A percentile compares a stretch with the other conserved stretches of the same genome.
These are phyloP conservation scores for Acanthurus tractus DNA, from an alignment of 2,797 vertebrate species.

Conservation along the genomic window DNA sequence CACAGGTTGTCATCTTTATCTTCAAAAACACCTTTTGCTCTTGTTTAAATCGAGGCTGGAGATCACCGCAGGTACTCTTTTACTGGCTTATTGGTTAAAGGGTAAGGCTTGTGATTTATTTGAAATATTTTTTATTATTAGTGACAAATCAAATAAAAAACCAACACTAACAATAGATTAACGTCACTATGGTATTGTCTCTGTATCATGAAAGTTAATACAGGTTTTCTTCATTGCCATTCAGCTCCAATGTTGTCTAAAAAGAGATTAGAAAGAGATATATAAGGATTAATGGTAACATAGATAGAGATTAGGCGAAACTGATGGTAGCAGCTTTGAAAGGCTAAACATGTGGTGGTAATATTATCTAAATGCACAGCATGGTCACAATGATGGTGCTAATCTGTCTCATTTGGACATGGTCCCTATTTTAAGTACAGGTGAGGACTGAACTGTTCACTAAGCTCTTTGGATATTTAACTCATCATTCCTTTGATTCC, in stretches of 20 bases:
- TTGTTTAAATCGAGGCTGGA: background rate
- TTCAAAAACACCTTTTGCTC: conserved; percentile 1
- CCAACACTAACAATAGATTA: background rate
- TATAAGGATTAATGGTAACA: too few species aligned
- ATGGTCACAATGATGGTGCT: background rate
- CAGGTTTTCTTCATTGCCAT: too few species aligned
- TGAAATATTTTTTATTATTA: too few species aligned
- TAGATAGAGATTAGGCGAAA: too few species aligned
- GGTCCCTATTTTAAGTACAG: too few species aligned
- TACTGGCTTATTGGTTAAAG: background rate
- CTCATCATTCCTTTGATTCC: too few species aligned
- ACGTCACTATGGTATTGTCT: background rate
- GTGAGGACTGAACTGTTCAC: too few species aligned
- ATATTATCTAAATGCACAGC: background rate
- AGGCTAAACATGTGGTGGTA: background rate
- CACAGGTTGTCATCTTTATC: conserved; percentile 1
- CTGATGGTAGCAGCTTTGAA: background rate
- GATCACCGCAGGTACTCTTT: background rate
- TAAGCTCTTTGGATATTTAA: too few species aligned
- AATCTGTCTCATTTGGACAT: background rate
- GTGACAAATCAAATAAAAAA: background rate
- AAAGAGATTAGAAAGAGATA: background rate
- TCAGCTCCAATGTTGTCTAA: background rate
- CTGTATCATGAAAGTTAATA: background rate
- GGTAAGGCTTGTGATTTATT: too few species aligned